Evolutionary conservation across 2,888 invertebrate genomes (phyloP), one percentile per base, ranked within the genome.

Genomic region (Silvanus unidentatus): DNA sequence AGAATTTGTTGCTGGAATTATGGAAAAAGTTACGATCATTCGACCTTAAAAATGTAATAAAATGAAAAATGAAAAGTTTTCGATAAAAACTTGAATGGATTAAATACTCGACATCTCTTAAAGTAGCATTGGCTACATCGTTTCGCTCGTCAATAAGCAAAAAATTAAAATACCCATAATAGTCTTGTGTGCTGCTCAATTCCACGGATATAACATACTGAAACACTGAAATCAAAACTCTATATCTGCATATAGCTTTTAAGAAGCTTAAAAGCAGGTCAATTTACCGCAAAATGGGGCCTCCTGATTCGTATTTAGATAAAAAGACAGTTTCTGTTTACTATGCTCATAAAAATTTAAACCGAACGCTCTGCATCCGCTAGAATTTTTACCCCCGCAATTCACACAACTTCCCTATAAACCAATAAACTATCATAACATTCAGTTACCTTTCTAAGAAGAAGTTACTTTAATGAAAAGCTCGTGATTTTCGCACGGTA

Each of bases 221-320:
- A 39, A 49, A 57, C 47, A 59, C 59, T 60, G 39, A 44, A 54
- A 50, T 36, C 11, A 11, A 16, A 6, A 13, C 14, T 13, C 3
- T 37, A 37, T 15, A 9, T 15, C 15, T 15, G 8, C 37, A 15
- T 4, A 4, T 16, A 13, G n/a, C n/a, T n/a, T n/a, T n/a, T n/a
- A n/a, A n/a, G n/a, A n/a, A n/a, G n/a, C n/a, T n/a, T n/a, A n/a
- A n/a, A n/a, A n/a, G n/a, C n/a, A n/a, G n/a, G n/a, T n/a, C n/a
- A n/a, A 60, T 65, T 65, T 57, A 71, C 70, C 54, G 49, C 71
- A 70, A 49, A 55, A 71, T 4, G 71, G 69, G 16, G 50, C 50
- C 38, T 60, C 60, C 14, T 52, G 56, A 29, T 56, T 60, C 2
- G 70, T 68, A 34, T 68, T 63, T 41, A 71, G 47, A 49, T 58